Conservation (phyloP, 1,140 invertebrate genomes). For the Luehdorfia chinensis region DNA sequence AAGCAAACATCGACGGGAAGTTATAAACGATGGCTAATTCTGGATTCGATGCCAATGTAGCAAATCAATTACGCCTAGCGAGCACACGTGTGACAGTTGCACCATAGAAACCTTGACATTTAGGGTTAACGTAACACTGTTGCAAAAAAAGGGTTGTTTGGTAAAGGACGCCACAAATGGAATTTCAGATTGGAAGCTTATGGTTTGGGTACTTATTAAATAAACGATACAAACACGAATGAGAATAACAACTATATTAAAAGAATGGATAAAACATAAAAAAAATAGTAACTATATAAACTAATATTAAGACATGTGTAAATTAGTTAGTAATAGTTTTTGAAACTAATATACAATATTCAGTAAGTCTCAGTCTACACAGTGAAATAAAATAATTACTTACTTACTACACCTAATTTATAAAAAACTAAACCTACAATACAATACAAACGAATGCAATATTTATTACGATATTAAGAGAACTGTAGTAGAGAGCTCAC, state of each 20-base stretch:
- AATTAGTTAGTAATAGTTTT: no score
- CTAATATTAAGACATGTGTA: no score
- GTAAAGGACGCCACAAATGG: no score
- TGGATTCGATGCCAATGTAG: not conserved
- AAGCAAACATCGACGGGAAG: conserved; percentile 41
- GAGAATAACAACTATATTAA: no score
- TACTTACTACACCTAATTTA: not conserved
- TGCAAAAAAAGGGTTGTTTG: not conserved
- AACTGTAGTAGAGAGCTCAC: no score
- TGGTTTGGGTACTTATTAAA: not conserved
- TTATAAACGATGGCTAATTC: conserved; percentile 23
- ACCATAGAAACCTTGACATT: not conserved
- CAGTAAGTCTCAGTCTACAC: no score
- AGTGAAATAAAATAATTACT: not conserved
- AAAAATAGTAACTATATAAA: no score
- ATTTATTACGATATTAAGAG: no score
- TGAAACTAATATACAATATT: no score
- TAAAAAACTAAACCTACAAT: not conserved
- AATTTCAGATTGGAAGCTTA: not conserved
- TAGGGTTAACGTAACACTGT: not conserved
- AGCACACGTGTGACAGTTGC: not conserved
- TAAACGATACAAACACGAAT: not conserved
- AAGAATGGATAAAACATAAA: no score
- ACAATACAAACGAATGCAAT: no score
- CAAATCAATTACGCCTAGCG: no score